Conservation (phyloP, 2,888 invertebrate genomes). For the Acleris emargana region DNA sequence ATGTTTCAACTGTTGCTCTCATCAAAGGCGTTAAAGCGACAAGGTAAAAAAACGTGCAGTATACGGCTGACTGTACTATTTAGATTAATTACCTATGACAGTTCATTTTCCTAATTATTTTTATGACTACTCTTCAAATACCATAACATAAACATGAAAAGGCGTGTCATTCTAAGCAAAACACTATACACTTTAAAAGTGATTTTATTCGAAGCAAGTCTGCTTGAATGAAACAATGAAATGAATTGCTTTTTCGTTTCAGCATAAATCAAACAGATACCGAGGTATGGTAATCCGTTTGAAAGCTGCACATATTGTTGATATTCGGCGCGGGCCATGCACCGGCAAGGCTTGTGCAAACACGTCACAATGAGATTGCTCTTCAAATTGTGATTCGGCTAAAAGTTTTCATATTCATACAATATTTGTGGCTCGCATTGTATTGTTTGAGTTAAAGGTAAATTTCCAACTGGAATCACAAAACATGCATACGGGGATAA, state of each 20-base stretch:
- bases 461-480: constrained; percentile 4
- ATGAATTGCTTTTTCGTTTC: constrained; percentile 18
- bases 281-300: constrained; percentile 31
- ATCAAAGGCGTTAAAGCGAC: too few species aligned
- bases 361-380: constrained; percentile 49
- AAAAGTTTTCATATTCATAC: constrained; percentile 53
- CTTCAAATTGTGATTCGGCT: constrained; percentile 64
- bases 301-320: constrained; percentile 22
- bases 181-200: too few species aligned
- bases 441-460: constrained; percentile 8
- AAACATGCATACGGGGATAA: neutral
- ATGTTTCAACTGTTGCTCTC: too few species aligned
- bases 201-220: too few species aligned
- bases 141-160: too few species aligned
- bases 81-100: too few species aligned
- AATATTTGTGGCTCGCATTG: constrained; percentile 45
- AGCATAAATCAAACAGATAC: constrained; percentile 4
- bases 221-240: neutral
- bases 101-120: too few species aligned
- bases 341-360: constrained; percentile 38
- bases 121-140: too few species aligned
- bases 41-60: too few species aligned
- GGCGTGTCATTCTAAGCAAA: too few species aligned
- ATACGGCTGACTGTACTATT: too few species aligned
- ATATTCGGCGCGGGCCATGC: constrained; percentile 22